Percentiles rank a stretch among this genome's conserved stretches.
phyloP scores from a whole-genome alignment of 2,797 vertebrate species.

The Nyctibius grandis region DNA sequence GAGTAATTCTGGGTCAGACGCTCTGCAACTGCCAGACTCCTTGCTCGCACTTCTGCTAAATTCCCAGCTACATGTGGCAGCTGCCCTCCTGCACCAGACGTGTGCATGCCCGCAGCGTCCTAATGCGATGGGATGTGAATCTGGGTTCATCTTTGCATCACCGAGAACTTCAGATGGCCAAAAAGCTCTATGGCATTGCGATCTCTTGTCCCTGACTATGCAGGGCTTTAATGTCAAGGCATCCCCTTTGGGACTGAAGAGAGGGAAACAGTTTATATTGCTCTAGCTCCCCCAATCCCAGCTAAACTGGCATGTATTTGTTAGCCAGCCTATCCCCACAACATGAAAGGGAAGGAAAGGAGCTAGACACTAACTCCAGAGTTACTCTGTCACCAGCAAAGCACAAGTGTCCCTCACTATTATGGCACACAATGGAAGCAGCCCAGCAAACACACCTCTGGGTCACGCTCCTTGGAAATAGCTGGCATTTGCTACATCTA shows the following conservation, averaged over 20 bases:
- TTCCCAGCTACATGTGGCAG: background rate
- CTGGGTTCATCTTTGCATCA: background rate
- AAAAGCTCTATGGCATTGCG: background rate
- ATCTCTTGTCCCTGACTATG: background rate
- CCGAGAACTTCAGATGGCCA: background rate
- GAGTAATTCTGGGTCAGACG: background rate
- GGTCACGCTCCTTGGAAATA: background rate
- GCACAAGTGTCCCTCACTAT: background rate
- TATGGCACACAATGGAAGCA: background rate
- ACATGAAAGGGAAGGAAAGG: background rate
- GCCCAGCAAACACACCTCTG: background rate
- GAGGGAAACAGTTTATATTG: background rate
- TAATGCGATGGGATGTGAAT: accelerated
- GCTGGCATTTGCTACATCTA: background rate
- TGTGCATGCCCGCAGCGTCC: accelerated
- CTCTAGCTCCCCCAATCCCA: background rate
- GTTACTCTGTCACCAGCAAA: background rate
- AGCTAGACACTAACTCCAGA: background rate
- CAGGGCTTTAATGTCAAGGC: background rate
- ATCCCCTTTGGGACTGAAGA: background rate
- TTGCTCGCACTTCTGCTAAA: background rate
- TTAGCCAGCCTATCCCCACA: background rate
- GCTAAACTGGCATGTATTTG: accelerated
- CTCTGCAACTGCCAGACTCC: background rate
- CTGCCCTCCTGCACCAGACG: background rate